Conservation (phyloP, 2,888 invertebrate genomes). For the Drosophila paranaensis region DNA sequence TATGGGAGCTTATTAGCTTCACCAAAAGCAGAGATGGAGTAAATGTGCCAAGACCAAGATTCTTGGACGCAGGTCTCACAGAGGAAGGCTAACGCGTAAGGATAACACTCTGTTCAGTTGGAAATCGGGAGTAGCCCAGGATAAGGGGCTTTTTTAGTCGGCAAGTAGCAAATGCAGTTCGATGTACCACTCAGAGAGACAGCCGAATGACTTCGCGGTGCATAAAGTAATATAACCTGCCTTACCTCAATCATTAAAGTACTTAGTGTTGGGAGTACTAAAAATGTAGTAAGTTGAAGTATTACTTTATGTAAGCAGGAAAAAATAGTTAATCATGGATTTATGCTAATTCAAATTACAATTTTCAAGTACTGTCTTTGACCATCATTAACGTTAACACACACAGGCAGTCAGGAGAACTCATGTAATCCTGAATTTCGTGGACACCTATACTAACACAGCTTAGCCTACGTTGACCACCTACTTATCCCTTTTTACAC, state of each 20-base stretch:
- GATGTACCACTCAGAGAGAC: neutral
- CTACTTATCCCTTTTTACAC: slow-evolving; percentile 53
- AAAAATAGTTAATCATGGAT: neutral
- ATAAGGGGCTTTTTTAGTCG: neutral
- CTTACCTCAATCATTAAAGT: neutral
- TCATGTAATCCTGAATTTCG: slow-evolving; percentile 44
- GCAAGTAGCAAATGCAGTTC: neutral
- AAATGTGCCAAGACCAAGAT: too few species aligned
- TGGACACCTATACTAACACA: slow-evolving; percentile 29
- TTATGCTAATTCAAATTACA: neutral
- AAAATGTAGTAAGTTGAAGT: too few species aligned
- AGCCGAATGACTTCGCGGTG: too few species aligned
- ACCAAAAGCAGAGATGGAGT: neutral
- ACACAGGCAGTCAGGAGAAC: slow-evolving; percentile 16
- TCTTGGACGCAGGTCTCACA: too few species aligned
- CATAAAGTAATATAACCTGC: neutral
- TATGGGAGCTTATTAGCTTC: too few species aligned
- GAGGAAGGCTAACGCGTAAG: too few species aligned
- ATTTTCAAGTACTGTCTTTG: neutral
- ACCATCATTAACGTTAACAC: neutral
- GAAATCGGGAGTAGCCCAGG: too few species aligned
- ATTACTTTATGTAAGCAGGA: neutral
- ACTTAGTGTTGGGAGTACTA: neutral
- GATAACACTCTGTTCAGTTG: too few species aligned
- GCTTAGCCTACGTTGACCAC: slow-evolving; percentile 50